Base-by-base conservation (phyloP, 35 echinoderm and acorn worm genomes). In the Apostichopus californicus region DNA sequence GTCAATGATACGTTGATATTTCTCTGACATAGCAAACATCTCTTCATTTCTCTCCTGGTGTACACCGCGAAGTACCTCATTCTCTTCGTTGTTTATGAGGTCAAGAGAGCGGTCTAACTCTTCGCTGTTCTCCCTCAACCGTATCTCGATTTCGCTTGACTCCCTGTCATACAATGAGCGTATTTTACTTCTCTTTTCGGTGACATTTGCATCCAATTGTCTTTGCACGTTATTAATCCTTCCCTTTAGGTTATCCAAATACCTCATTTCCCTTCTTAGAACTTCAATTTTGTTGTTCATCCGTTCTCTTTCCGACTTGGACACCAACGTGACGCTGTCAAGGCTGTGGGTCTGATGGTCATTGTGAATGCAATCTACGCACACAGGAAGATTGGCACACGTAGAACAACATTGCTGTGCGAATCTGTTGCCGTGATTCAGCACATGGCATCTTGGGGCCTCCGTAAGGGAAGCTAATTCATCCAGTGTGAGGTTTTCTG, bases 371-470 rank as follows among this genome's bases (percentile, higher is more conserved):
- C 86, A 87, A 8, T 18, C 59, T n/a, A 65, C 56, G 26, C 86
- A 87, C 11, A 87, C 17, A 28, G 57, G 86, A 61, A 63, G 86
- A 87, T 87, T 65, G 9, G 55, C 57, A 15, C 86, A 87, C 6
- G 86, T 63, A 13, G 1, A 14, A 23, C 86, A 87, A 52, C 59
- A 87, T 3, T 58, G 6, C 22, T 87, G 54, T 15, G 59, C 14
- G 1, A 17, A 15, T 66, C 66, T 63, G 18, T 87, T 20, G 17
- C 13, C 24, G 14, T 87, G 86, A 22, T 15, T 13, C 3, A 55
- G 80, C 17, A n/a, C 25, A 57, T 52, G 80, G 46, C 80, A 82
- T 24, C n/a, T 82, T 15, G 55, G 59, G 14, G 59, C 23, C 8
- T 87, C 86, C 5, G 23, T 61, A 18, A 87, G 14, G 14, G 17